Percentiles rank a stretch among this genome's conserved stretches.
Conservation (phyloP, 2,797 vertebrate genomes). For the Phalanger gymnotis region DNA sequence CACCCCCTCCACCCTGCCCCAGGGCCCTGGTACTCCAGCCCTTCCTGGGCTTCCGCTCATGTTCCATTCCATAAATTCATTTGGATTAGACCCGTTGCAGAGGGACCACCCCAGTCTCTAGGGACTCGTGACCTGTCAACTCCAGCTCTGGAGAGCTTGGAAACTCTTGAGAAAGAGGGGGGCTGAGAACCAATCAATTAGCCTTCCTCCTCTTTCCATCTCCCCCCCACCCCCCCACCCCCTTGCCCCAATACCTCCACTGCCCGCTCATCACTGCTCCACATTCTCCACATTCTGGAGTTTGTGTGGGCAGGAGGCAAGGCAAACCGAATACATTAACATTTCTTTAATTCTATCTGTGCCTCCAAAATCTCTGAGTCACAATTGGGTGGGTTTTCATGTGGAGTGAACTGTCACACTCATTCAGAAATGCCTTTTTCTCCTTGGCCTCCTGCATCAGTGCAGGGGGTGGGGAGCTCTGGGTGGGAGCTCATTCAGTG, state of each 20-base stretch:
- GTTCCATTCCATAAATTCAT: slow-evolving; percentile 48
- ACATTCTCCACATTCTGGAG: slow-evolving; percentile 46
- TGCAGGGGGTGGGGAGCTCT: slow-evolving; percentile 15
- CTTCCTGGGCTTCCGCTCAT: background rate
- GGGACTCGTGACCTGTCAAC: slow-evolving; percentile 60
- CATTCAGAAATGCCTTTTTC: slow-evolving; percentile 78
- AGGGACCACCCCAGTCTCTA: slow-evolving; percentile 43
- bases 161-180: slow-evolving; percentile 7
- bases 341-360: slow-evolving; percentile 79
- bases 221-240: slow-evolving; percentile 19
- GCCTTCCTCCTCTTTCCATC: background rate
- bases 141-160: slow-evolving; percentile 53
- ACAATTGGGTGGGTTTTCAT: slow-evolving; percentile 74
- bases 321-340: slow-evolving; percentile 78
- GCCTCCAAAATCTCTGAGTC: slow-evolving; percentile 77
- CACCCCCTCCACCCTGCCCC: background rate
- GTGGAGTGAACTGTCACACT: slow-evolving; percentile 74
- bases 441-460: slow-evolving; percentile 47
- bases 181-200: background rate
- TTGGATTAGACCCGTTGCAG: slow-evolving; percentile 70
- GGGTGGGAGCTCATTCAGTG: background rate
- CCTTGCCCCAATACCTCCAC: slow-evolving; percentile 20
- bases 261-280: slow-evolving; percentile 22
- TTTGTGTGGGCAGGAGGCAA: slow-evolving; percentile 74
- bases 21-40: slow-evolving; percentile 29